These are phyloP conservation scores for Muntiacus reevesi DNA, from an alignment of 2,113 vertebrate species.

Conservation along the genomic window DNA sequence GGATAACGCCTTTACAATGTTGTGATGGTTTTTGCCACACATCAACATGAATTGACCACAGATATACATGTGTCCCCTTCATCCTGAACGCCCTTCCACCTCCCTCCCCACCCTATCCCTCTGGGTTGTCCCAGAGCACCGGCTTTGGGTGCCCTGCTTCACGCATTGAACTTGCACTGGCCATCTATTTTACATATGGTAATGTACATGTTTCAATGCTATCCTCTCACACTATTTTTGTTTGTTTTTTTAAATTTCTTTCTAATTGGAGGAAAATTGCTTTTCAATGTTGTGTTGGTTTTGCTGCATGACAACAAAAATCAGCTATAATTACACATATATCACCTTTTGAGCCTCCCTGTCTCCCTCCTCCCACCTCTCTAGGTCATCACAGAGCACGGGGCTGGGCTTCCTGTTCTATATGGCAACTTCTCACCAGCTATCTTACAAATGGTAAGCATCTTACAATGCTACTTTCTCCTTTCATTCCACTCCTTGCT, in stretches of 20 bases:
- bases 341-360: not conserved
- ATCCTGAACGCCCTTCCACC: not conserved
- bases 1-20: not conserved
- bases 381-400: not conserved
- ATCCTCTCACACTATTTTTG: not conserved
- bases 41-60: not conserved
- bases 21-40: not conserved
- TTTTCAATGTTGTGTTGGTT: not conserved
- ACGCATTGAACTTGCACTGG: not conserved
- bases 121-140: not conserved
- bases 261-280: not conserved
- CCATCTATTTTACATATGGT: not conserved
- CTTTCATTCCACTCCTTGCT: not conserved
- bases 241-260: not conserved
- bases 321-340: not conserved
- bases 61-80: not conserved
- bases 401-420: not conserved
- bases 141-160: not conserved
- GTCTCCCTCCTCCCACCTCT: not conserved
- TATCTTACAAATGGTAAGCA: not conserved
- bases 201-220: not conserved
- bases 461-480: not conserved
- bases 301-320: not conserved
- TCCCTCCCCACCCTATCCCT: not conserved
- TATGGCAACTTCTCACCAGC: not conserved